These are phyloP conservation scores for Corythoichthys haematopterus DNA, from an alignment of 2,113 vertebrate genomes.

Conservation along the genomic window DNA sequence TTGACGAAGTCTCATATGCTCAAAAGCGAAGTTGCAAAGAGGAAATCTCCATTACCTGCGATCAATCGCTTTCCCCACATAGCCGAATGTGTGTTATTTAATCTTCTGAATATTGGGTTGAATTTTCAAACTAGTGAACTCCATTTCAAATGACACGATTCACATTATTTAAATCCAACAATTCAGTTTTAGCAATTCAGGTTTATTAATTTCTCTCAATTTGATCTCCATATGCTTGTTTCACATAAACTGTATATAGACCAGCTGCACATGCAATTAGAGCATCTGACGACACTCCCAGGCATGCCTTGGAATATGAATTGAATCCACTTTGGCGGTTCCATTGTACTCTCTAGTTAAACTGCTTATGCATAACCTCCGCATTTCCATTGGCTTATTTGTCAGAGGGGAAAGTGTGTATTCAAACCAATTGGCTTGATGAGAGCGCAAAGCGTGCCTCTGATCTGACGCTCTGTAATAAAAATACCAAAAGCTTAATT, in stretches of 20 bases:
- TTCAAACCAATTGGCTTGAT: constrained; percentile 39
- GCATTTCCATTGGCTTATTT: constrained; percentile 29
- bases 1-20: too few relatives aligned
- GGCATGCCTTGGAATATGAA: neutral
- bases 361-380: constrained; percentile 16
- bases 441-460: constrained; percentile 40
- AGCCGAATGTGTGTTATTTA: too few relatives aligned
- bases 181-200: too few relatives aligned
- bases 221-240: too few relatives aligned
- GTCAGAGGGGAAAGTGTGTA: constrained; percentile 34
- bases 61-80: too few relatives aligned
- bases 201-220: too few relatives aligned
- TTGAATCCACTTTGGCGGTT: neutral
- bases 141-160: too few relatives aligned
- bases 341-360: neutral
- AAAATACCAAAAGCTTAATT: constrained; percentile 48
- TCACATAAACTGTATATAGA: neutral
- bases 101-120: too few relatives aligned
- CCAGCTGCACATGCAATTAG: neutral
- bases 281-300: neutral
- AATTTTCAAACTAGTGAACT: too few relatives aligned
- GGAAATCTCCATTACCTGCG: too few relatives aligned
- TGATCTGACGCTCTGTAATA: constrained; percentile 36
- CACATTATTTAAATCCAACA: too few relatives aligned
- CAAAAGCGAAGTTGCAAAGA: too few relatives aligned